A percentile compares a stretch with the other conserved stretches of the same genome.
phyloP scores from a whole-genome alignment of 2,797 vertebrate species.

The Enteromius treurensis region DNA sequence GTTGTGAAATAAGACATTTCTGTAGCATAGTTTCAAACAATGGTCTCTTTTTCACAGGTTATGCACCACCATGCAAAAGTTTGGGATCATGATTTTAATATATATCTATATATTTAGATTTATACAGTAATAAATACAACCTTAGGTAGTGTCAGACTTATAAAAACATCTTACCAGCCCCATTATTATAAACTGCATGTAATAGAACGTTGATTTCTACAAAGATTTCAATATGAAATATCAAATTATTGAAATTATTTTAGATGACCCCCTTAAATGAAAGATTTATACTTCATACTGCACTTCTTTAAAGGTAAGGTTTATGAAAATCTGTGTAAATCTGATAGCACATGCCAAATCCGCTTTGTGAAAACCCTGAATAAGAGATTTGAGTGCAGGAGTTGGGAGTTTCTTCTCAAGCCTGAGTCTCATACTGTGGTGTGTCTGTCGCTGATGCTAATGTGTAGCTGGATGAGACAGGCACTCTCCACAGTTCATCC shows the following conservation, averaged over 20 bases:
- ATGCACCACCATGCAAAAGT: background rate
- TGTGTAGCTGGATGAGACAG: background rate
- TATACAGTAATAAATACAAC: background rate
- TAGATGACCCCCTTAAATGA: background rate
- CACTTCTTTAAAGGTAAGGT: background rate
- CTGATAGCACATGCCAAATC: conserved; percentile 1
- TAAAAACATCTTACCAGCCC: background rate
- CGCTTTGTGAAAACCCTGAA: background rate
- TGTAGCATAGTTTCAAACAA: background rate
- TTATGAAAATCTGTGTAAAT: conserved; percentile 11
- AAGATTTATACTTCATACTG: background rate
- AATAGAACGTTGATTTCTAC: background rate
- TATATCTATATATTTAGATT: background rate
- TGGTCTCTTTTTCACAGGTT: background rate
- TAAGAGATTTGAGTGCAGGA: background rate
- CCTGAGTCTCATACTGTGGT: background rate
- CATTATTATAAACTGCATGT: background rate
- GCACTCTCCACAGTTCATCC: background rate
- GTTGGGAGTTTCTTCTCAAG: background rate
- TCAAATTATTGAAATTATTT: background rate
- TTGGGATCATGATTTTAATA: background rate
- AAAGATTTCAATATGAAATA: background rate
- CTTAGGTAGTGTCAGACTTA: background rate
- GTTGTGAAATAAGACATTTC: background rate
- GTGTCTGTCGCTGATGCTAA: background rate